A percentile compares a stretch with the other conserved stretches of the same genome.
Evolutionary conservation across 1,140 invertebrate genomes (phyloP).

Genomic region (Heterodera schachtii): DNA sequence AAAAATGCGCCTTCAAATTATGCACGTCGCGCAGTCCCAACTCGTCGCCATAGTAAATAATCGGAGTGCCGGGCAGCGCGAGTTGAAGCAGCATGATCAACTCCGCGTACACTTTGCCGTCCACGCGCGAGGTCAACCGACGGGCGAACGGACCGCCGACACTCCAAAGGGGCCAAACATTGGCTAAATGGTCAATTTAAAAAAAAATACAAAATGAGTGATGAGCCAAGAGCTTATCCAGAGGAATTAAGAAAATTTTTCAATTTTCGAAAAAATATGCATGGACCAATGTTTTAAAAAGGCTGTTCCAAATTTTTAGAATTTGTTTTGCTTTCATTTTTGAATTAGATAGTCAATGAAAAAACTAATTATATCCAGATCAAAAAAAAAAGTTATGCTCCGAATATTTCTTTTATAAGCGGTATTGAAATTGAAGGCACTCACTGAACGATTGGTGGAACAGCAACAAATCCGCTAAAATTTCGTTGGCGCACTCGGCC

Average conservation of each 20-base stretch:
- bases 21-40: conserved; percentile 36
- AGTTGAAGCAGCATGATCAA: conserved; percentile 48
- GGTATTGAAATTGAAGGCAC: background rate
- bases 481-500: conserved; percentile 49
- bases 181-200: background rate
- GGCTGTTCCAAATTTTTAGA: background rate
- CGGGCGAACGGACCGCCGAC: conserved; percentile 44
- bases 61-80: conserved; percentile 44
- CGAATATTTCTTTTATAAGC: background rate
- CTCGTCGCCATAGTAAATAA: conserved; percentile 56
- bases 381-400: background rate
- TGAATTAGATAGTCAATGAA: background rate
- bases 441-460: conserved; percentile 26
- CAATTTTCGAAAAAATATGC: too few relatives aligned
- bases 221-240: too few relatives aligned
- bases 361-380: too few relatives aligned
- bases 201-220: too few relatives aligned
- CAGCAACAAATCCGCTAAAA: conserved; percentile 42
- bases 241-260: too few relatives aligned
- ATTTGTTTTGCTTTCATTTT: background rate
- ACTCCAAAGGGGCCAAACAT: conserved; percentile 48
- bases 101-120: conserved; percentile 42
- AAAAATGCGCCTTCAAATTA: background rate
- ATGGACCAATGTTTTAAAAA: too few relatives aligned
- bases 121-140: conserved; percentile 41